These are phyloP conservation scores for Siniperca undulata DNA, from an alignment of 2,797 vertebrate species.

Conservation along the genomic window DNA sequence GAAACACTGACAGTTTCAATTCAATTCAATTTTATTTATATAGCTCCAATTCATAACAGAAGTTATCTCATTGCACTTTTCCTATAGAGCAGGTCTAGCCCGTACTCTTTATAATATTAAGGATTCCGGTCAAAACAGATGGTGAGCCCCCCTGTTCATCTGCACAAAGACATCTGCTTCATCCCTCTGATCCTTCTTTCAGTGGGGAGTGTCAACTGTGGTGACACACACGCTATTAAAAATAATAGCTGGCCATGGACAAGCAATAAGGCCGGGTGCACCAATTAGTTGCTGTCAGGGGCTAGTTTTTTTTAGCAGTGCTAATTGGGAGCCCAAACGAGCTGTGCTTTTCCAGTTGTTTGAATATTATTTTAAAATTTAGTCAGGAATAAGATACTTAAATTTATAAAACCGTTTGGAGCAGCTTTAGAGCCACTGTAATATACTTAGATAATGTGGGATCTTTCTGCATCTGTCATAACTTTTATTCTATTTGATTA, in stretches of 20 bases:
- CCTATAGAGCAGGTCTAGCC: too few relatives aligned
- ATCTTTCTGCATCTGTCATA: too few relatives aligned
- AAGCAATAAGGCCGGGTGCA: neutral
- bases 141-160: constrained; percentile 54
- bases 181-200: constrained; percentile 65
- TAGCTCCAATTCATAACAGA: too few relatives aligned
- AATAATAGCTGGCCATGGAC: neutral
- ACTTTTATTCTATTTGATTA: neutral
- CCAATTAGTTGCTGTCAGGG: neutral
- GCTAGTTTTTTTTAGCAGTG: neutral
- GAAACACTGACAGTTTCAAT: constrained; percentile 24
- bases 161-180: constrained; percentile 67
- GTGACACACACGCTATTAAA: neutral
- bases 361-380: neutral
- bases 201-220: constrained; percentile 14
- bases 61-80: too few relatives aligned
- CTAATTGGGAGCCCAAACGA: neutral
- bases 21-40: too few relatives aligned
- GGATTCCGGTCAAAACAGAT: constrained; percentile 53
- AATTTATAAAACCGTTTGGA: neutral
- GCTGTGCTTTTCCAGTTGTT: constrained; percentile 6
- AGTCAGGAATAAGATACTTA: neutral
- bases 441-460: neutral
- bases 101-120: neutral
- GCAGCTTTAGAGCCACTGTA: neutral